phyloP scores from a whole-genome alignment of 1,140 invertebrate species.

The Monochamus saltuarius region DNA sequence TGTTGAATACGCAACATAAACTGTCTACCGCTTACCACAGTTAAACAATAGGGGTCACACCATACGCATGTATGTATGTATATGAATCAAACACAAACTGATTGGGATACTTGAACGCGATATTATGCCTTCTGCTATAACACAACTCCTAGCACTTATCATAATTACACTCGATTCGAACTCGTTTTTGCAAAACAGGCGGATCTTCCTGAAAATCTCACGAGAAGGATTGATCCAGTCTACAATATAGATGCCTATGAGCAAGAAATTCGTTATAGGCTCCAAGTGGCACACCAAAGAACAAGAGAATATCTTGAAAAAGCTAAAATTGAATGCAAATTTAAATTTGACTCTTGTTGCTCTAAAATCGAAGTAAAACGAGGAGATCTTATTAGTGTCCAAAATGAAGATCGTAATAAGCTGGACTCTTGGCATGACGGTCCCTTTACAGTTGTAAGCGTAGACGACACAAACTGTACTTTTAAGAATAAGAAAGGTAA shows the following conservation, averaged over 20 bases:
- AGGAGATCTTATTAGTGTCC: conserved; percentile 5
- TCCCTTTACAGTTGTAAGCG: background rate
- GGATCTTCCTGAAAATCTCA: background rate
- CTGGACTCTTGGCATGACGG: conserved; percentile 12
- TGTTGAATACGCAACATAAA: no score
- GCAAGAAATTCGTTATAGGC: no score
- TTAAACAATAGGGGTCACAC: no score
- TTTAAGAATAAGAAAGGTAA: background rate
- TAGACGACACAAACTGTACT: background rate
- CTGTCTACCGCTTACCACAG: no score
- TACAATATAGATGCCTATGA: conserved; percentile 2
- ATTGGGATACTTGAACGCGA: conserved; percentile 1
- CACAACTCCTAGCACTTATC: background rate
- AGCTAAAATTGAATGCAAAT: no score
- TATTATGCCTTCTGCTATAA: conserved; percentile 14
- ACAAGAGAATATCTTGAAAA: conserved; percentile 6
- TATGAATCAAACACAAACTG: background rate
- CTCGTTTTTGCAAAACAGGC: conserved; percentile 10
- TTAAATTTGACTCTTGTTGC: no score
- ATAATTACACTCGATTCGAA: conserved; percentile 14
- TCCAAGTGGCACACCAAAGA: background rate
- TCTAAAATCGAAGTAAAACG: conserved; percentile 1
- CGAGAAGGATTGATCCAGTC: background rate
- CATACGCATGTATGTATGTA: conserved; percentile 2
- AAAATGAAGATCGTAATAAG: conserved; percentile 11